A percentile compares a stretch with the other conserved stretches of the same genome.
Evolutionary conservation across 2,797 vertebrate genomes (phyloP).

Genomic region (Trachops cirrhosus): DNA sequence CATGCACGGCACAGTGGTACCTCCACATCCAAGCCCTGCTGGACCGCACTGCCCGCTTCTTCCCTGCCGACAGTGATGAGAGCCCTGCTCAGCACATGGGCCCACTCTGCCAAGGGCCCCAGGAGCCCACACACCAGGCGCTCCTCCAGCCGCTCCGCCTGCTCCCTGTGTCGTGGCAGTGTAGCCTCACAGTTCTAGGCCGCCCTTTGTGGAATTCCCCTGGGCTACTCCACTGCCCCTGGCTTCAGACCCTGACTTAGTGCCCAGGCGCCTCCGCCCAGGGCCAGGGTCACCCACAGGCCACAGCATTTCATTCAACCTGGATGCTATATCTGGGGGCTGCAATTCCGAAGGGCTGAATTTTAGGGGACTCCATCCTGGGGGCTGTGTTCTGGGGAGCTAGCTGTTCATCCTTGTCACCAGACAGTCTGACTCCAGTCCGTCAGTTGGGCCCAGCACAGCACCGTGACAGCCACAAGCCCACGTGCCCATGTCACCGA

Average conservation of each 20-base stretch:
- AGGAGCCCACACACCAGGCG: accelerated
- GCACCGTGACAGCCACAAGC: not conserved
- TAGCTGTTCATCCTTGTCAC: not conserved
- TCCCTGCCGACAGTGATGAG: not conserved
- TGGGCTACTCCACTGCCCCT: not conserved
- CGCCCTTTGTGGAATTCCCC: not conserved
- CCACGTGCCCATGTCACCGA: accelerated
- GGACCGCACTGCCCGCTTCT: not conserved
- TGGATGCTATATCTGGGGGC: not conserved
- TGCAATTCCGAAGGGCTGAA: not conserved
- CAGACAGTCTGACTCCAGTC: not conserved
- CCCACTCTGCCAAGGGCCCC: not conserved
- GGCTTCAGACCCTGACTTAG: not conserved
- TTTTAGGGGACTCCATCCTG: not conserved
- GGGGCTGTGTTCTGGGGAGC: not conserved
- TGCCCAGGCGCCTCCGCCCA: accelerated
- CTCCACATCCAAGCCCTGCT: accelerated
- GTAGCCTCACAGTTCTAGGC: not conserved
- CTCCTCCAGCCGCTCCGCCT: not conserved
- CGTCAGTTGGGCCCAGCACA: not conserved
- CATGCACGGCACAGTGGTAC: not conserved
- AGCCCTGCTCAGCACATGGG: not conserved
- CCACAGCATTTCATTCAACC: not conserved
- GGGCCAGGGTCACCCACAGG: not conserved
- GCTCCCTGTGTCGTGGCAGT: not conserved